A percentile compares a stretch with the other conserved stretches of the same genome.
Evolutionary conservation across 2,113 vertebrate genomes (phyloP).

Genomic region (Paraplagusia blochii): DNA sequence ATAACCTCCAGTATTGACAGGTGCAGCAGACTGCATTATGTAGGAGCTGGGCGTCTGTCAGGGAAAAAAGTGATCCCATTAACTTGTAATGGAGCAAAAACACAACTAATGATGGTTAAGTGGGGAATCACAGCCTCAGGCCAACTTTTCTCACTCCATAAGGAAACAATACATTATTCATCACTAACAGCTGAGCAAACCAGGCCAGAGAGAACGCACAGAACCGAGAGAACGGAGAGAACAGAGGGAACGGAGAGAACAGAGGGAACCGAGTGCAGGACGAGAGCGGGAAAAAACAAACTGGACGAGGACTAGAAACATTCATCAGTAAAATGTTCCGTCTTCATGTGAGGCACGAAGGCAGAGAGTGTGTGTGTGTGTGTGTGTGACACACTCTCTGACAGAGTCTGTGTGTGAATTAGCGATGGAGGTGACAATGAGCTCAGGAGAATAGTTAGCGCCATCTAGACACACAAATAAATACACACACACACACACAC

Average conservation of each 20-base stretch:
- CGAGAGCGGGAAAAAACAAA: constrained; percentile 14
- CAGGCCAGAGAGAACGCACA: constrained; percentile 53
- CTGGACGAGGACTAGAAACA: constrained; percentile 13
- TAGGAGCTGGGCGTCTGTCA: constrained; percentile 37
- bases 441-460: constrained; percentile 64
- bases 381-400: constrained; percentile 23
- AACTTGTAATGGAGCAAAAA: constrained; percentile 66
- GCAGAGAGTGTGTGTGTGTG: constrained; percentile 34
- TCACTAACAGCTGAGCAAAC: constrained; percentile 66
- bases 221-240: constrained; percentile 24
- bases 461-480: constrained; percentile 40
- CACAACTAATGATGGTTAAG: constrained; percentile 70
- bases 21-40: constrained; percentile 57
- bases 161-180: constrained; percentile 73
- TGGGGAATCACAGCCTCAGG: constrained; percentile 63
- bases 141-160: constrained; percentile 72
- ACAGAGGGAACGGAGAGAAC: constrained; percentile 24
- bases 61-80: constrained; percentile 49
- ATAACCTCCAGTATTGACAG: constrained; percentile 32
- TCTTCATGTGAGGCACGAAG: constrained; percentile 49
- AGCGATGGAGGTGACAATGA: constrained; percentile 62
- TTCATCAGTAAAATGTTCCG: constrained; percentile 14
- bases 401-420: constrained; percentile 50
- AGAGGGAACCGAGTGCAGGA: no score
- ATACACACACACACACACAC: constrained; percentile 38